These are phyloP conservation scores for Camponotus vicinus DNA, from an alignment of 1,140 invertebrate genomes.

Conservation along the genomic window DNA sequence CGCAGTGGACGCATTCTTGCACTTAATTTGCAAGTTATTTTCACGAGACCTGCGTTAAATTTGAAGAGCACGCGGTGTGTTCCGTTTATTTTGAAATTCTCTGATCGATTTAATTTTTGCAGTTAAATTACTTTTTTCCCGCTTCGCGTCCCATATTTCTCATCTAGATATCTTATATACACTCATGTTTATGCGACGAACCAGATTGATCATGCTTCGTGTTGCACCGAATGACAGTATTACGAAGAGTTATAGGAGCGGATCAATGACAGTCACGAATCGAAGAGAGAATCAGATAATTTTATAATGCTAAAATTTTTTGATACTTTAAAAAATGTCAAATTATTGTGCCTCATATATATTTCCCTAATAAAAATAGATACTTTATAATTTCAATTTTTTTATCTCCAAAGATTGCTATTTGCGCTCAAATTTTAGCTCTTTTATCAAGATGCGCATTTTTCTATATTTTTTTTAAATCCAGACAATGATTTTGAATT, in stretches of 20 bases:
- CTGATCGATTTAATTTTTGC: neutral
- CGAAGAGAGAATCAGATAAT: slow-evolving; percentile 15
- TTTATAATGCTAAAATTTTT: neutral
- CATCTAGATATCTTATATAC: neutral
- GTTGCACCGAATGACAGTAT: slow-evolving; percentile 64
- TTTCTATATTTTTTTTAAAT: neutral
- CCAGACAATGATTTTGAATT: neutral
- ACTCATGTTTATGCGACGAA: slow-evolving; percentile 41
- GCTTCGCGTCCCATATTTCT: neutral
- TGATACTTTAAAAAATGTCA: neutral
- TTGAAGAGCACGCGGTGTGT: neutral
- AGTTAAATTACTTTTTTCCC: neutral
- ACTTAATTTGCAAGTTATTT: neutral
- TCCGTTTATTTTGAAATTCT: neutral
- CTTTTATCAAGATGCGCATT: neutral
- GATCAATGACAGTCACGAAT: slow-evolving; percentile 73
- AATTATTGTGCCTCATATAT: neutral
- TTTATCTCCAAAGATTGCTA: neutral
- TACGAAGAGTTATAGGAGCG: slow-evolving; percentile 67
- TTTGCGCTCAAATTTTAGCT: neutral
- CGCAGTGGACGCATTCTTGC: neutral
- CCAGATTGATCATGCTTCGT: slow-evolving; percentile 61
- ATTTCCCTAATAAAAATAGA: neutral
- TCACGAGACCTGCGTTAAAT: neutral
- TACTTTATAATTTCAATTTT: neutral